Evolutionary conservation across 2,888 invertebrate species (phyloP).

Genomic region (Pedicia rivosa): DNA sequence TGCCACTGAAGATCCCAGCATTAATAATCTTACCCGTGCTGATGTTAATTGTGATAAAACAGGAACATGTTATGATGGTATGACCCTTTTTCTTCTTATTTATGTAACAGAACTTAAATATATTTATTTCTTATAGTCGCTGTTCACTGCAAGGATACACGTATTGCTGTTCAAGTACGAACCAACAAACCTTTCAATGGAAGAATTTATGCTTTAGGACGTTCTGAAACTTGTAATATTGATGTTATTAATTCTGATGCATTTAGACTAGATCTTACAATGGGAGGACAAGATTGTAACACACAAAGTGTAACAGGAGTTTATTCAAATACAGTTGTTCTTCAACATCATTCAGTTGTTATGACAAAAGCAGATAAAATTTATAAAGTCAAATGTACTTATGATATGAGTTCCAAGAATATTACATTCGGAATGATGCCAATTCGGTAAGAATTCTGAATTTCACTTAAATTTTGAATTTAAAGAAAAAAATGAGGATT

Average conservation of each 20-base stretch:
- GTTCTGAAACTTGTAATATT: slow-evolving; percentile 89
- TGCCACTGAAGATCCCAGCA: slow-evolving; percentile 53
- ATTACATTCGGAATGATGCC: slow-evolving; percentile 97
- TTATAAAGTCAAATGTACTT: slow-evolving; percentile 91
- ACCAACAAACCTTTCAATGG: slow-evolving; percentile 93
- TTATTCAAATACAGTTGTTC: slow-evolving; percentile 84
- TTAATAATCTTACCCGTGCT: slow-evolving; percentile 58
- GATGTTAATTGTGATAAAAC: slow-evolving; percentile 87
- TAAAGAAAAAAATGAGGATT: background rate
- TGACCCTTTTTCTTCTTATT: no score
- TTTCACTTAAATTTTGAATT: background rate
- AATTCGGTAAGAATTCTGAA: slow-evolving; percentile 44
- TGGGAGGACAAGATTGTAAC: slow-evolving; percentile 90
- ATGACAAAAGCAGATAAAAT: slow-evolving; percentile 95
- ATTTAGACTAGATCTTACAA: slow-evolving; percentile 80
- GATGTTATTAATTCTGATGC: slow-evolving; percentile 85
- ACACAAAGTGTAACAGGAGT: slow-evolving; percentile 88
- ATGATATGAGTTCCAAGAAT: slow-evolving; percentile 92
- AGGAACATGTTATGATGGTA: slow-evolving; percentile 90
- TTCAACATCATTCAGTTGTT: slow-evolving; percentile 89
- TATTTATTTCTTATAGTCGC: slow-evolving; percentile 45
- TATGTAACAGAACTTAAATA: background rate
- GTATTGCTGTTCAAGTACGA: slow-evolving; percentile 81
- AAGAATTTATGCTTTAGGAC: slow-evolving; percentile 81
- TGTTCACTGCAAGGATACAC: slow-evolving; percentile 86